Base-by-base conservation (phyloP, 2,113 vertebrate species). In the Lamprologus speciosus region DNA sequence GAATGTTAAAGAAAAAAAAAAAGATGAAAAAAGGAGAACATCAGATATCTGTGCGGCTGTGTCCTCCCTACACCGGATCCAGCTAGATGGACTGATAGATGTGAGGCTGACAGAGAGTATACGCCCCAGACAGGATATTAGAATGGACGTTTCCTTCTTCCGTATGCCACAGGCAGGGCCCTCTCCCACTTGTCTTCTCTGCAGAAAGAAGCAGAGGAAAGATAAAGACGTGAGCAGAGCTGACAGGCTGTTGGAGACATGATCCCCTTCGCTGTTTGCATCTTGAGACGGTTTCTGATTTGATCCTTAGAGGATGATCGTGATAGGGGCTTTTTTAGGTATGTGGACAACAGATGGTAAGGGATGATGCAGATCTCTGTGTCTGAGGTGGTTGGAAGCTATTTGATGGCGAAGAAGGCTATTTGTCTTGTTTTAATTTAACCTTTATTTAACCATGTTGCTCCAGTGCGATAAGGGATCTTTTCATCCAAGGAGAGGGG, bases 71-170 rank as follows among this genome's bases (percentile, higher is more conserved):
- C 88, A 87, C 91, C 87, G 83, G 84, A 92, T 92, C 75, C 92
- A 91, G 57, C 88, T 85, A 95, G 95, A 96, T 96, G 89, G 81
- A 57, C 92, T 92, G 95, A 96, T 95, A 95, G 91, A 92, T 28
- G 83, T 82, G 58, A 85, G 88, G 85, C 89, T 87, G 93, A 93
- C 54, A 58, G 87, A 82, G 85, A 84, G 85, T 88, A 54, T 86
- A 85, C 37, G 80, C 87, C 80, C 57, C 88, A 95, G 92, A 95
- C 94, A 96, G 95, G 95, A 96, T 95, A 96, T 95, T 96, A 93
- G 89, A 93, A 94, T 93, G 91, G 94, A 96, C 93, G 87, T 93
- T 94, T 95, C 93, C 92, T 92, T 92, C 89, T 92, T 90, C 87
- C 85, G 9, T 88, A 81, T 87, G 89, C 91, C 93, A 95, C 88